Evolutionary conservation across 2,888 invertebrate species (phyloP).

Genomic region (Dione juno): DNA sequence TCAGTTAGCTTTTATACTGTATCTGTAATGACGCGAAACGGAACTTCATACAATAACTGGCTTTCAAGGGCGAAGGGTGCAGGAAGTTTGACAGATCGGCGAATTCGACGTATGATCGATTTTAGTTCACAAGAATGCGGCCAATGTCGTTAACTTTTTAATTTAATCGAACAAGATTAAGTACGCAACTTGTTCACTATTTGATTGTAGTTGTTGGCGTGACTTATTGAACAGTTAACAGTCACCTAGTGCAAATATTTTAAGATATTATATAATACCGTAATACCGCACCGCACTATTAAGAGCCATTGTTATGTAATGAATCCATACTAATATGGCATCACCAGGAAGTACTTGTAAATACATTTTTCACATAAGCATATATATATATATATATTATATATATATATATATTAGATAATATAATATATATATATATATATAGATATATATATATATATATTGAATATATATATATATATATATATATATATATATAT

Average conservation of each 20-base stretch:
- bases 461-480: no score
- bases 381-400: no score
- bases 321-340: no score
- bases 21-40: slow-evolving; percentile 8
- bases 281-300: no score
- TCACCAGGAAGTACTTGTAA: no score
- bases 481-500: no score
- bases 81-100: slow-evolving; percentile 33
- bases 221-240: slow-evolving; percentile 1
- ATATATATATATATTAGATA: no score
- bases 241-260: not conserved
- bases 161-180: slow-evolving; percentile 20
- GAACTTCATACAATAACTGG: slow-evolving; percentile 20
- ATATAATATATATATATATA: no score
- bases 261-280: not conserved
- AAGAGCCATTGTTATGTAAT: no score
- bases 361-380: no score
- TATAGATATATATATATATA: no score
- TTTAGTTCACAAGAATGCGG: slow-evolving; percentile 31
- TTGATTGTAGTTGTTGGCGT: not conserved
- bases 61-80: slow-evolving; percentile 31
- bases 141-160: slow-evolving; percentile 31
- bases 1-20: slow-evolving; percentile 30
- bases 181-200: not conserved
- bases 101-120: slow-evolving; percentile 20